phyloP scores from a whole-genome alignment of 2,888 invertebrate genomes.

The Melanargia galathea region DNA sequence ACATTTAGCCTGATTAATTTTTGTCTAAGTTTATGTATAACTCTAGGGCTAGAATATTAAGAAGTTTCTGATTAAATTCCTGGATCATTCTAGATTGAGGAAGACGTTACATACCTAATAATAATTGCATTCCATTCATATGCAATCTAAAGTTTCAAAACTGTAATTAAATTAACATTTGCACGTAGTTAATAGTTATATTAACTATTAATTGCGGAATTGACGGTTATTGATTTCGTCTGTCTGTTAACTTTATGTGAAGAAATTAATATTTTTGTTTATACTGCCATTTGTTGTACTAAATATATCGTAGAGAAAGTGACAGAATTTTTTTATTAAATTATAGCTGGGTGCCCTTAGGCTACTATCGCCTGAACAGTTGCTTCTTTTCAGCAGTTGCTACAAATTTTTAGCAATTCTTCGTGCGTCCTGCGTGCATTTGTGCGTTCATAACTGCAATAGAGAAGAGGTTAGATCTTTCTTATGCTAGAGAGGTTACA shows the following conservation, averaged over 20 bases:
- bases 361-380: too few species aligned
- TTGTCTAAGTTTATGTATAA: too few species aligned
- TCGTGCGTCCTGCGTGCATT: too few species aligned
- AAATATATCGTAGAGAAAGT: too few species aligned
- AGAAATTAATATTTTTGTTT: neutral
- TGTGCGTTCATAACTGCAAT: too few species aligned
- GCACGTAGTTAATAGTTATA: neutral
- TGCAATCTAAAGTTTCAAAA: neutral
- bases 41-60: neutral
- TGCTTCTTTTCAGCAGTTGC: too few species aligned
- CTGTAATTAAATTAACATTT: neutral
- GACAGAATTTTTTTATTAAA: too few species aligned
- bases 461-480: too few species aligned
- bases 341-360: too few species aligned
- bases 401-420: too few species aligned
- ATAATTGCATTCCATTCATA: neutral
- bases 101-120: slow-evolving; percentile 3
- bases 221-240: neutral
- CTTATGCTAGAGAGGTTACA: too few species aligned
- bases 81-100: neutral
- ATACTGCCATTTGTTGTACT: neutral
- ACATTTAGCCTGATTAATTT: too few species aligned
- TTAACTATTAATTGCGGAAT: slow-evolving; percentile 1
- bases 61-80: neutral
- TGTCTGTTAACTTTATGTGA: neutral